Conservation (phyloP, 2,888 invertebrate genomes). For the Rapana venosa region DNA sequence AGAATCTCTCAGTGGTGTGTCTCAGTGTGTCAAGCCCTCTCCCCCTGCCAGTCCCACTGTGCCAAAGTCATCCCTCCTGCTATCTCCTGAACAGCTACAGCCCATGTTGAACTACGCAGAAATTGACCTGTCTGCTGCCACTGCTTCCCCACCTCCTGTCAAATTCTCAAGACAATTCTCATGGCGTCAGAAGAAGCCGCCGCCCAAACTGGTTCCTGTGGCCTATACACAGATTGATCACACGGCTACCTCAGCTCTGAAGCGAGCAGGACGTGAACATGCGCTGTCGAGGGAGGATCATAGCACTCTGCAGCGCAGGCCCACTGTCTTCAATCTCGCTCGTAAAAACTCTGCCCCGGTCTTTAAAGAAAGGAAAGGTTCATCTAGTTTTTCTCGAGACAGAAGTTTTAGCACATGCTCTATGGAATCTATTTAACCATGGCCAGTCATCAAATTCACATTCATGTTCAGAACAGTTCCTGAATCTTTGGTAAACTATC, state of each 20-base stretch:
- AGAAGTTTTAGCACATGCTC: slow-evolving; percentile 51
- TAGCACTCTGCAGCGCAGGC: slow-evolving; percentile 63
- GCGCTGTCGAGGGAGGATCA: slow-evolving; percentile 73
- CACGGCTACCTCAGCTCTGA: slow-evolving; percentile 75
- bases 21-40: slow-evolving; percentile 33
- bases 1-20: slow-evolving; percentile 19
- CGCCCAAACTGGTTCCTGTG: slow-evolving; percentile 58
- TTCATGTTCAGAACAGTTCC: not conserved
- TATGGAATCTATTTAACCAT: slow-evolving; percentile 44
- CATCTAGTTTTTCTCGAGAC: slow-evolving; percentile 41
- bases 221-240: slow-evolving; percentile 77
- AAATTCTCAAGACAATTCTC: slow-evolving; percentile 50
- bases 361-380: slow-evolving; percentile 44
- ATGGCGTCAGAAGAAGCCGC: slow-evolving; percentile 43
- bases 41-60: slow-evolving; percentile 42
- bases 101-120: slow-evolving; percentile 76
- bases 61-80: slow-evolving; percentile 23
- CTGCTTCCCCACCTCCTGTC: slow-evolving; percentile 49
- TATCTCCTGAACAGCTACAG: slow-evolving; percentile 51
- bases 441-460: slow-evolving; percentile 23
- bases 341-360: slow-evolving; percentile 50
- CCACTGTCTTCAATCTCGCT: slow-evolving; percentile 31
- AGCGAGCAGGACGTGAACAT: slow-evolving; percentile 74
- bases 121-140: slow-evolving; percentile 69
- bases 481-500: too few relatives aligned